phyloP scores from a whole-genome alignment of 2,888 invertebrate genomes.

The Drosophila subquinaria region DNA sequence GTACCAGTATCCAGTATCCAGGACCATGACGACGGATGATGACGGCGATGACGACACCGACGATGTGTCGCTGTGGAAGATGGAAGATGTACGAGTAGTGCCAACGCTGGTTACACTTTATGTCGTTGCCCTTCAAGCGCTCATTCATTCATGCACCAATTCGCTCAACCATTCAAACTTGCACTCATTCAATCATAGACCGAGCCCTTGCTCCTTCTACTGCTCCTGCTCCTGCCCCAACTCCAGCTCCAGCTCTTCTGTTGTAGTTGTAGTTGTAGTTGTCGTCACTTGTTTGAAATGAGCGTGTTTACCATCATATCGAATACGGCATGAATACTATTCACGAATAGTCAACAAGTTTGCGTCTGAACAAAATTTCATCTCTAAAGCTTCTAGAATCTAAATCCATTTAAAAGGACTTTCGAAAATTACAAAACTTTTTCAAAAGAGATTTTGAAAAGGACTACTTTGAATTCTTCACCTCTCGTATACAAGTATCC shows the following conservation, averaged over 20 bases:
- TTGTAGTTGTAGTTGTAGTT: conserved; percentile 16
- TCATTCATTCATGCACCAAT: conserved; percentile 62
- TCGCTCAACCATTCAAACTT: conserved; percentile 62
- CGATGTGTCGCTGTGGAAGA: conserved; percentile 10
- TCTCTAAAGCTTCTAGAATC: not conserved
- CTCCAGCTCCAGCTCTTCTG: not conserved
- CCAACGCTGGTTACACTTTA: conserved; percentile 36
- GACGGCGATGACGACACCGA: conserved; percentile 19
- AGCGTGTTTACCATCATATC: conserved; percentile 19
- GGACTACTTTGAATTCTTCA: no score
- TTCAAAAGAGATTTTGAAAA: no score
- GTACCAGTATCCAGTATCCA: not conserved
- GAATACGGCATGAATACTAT: conserved; percentile 11
- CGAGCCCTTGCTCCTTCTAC: not conserved
- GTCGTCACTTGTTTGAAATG: conserved; percentile 23
- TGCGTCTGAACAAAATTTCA: not conserved
- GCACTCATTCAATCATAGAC: conserved; percentile 68
- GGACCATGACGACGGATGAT: conserved; percentile 9
- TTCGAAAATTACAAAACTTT: no score
- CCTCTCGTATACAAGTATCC: no score
- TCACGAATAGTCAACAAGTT: conserved; percentile 6
- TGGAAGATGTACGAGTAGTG: conserved; percentile 3
- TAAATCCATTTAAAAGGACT: no score
- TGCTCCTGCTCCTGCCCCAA: not conserved
- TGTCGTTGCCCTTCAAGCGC: conserved; percentile 55